These are phyloP conservation scores for Heteronetta atricapilla DNA, from an alignment of 2,113 vertebrate species.

Conservation along the genomic window DNA sequence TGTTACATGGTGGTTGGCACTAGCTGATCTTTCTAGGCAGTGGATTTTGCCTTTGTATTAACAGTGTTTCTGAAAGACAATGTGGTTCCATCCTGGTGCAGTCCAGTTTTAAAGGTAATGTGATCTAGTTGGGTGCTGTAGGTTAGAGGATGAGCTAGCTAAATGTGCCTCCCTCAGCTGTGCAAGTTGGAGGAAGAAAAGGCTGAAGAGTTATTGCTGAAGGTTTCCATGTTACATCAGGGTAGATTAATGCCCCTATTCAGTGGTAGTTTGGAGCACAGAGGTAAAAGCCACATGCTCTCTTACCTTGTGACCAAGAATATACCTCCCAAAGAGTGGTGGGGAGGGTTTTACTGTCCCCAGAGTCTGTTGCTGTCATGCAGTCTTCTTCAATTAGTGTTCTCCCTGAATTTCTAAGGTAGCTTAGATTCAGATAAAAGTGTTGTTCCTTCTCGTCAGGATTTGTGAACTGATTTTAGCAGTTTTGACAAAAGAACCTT, in stretches of 20 bases:
- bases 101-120: not conserved
- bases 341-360: not conserved
- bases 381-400: not conserved
- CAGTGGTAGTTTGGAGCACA: not conserved
- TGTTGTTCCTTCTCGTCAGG: not conserved
- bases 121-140: not conserved
- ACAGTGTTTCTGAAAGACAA: not conserved
- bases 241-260: not conserved
- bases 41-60: not conserved
- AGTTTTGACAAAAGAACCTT: not conserved
- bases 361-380: not conserved
- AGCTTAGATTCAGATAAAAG: not conserved
- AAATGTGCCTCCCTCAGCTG: not conserved
- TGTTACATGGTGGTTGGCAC: not conserved
- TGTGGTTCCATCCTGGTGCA: not conserved
- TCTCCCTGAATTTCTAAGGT: not conserved
- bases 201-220: not conserved
- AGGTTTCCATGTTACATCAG: rapidly evolving
- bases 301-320: not conserved
- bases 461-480: not conserved
- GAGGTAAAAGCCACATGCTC: not conserved
- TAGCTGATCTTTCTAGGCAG: not conserved
- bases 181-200: not conserved
- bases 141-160: not conserved
- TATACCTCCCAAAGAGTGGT: not conserved